Evolutionary conservation across 2,797 vertebrate genomes (phyloP).

Genomic region (Acipenser transmontanus): DNA sequence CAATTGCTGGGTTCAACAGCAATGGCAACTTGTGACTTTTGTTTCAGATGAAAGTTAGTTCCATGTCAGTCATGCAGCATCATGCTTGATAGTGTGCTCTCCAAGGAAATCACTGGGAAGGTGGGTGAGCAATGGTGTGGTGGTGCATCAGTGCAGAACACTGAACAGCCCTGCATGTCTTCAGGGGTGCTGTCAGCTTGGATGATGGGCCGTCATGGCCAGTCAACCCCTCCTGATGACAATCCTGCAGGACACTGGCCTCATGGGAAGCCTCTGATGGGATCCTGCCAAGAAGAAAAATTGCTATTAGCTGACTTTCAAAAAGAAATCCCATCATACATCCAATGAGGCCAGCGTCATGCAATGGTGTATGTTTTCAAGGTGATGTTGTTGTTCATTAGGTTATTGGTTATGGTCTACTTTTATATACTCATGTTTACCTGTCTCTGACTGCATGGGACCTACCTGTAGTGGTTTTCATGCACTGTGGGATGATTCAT

Average conservation of each 20-base stretch:
- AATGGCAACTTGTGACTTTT: too few species aligned
- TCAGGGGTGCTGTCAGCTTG: constrained; percentile 21
- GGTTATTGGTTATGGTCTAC: too few species aligned
- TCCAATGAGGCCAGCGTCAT: neutral
- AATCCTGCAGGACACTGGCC: constrained; percentile 23
- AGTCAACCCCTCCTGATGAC: constrained; percentile 20
- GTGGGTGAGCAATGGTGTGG: constrained; percentile 23
- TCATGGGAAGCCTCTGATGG: constrained; percentile 59
- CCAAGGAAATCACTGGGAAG: constrained; percentile 17
- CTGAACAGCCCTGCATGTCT: constrained; percentile 12
- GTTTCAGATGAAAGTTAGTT: too few species aligned
- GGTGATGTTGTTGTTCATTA: neutral
- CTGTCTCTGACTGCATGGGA: too few species aligned
- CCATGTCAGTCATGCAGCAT: constrained; percentile 44
- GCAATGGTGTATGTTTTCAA: neutral
- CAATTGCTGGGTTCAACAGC: too few species aligned
- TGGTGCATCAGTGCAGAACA: neutral
- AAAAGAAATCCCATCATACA: constrained; percentile 14
- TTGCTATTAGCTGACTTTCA: constrained; percentile 39
- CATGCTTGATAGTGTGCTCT: constrained; percentile 37
- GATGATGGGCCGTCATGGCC: constrained; percentile 27
- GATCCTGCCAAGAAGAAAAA: constrained; percentile 48
- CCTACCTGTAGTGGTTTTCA: too few species aligned
- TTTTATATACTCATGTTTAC: too few species aligned
- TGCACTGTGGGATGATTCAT: constrained; percentile 30